Percentiles rank a stretch among this genome's conserved stretches.
phyloP scores from a whole-genome alignment of 2,888 invertebrate genomes.

The Slavum lentiscoides region DNA sequence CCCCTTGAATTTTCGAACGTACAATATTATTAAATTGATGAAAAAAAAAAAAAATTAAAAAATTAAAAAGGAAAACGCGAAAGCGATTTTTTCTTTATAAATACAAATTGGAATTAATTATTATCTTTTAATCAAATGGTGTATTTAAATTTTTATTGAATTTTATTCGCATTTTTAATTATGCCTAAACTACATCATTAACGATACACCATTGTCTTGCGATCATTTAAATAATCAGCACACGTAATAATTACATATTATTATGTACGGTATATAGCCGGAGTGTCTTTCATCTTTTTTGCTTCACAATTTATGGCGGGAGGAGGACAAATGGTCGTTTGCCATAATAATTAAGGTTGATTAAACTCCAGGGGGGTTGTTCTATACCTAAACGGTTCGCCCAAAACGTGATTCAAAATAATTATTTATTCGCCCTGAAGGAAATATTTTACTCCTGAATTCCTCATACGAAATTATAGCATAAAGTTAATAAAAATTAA shows the following conservation, averaged over 20 bases:
- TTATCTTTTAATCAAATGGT: background rate
- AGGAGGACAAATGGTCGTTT: background rate
- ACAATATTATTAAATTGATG: too few species aligned
- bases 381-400: conserved; percentile 6
- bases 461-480: background rate
- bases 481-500: background rate
- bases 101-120: background rate
- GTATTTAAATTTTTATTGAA: background rate
- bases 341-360: conserved; percentile 31
- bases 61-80: too few species aligned
- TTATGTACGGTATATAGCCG: background rate
- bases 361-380: conserved; percentile 13
- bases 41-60: too few species aligned
- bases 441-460: background rate
- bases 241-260: background rate
- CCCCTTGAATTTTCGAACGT: too few species aligned
- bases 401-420: conserved; percentile 29
- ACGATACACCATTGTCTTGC: background rate
- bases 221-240: background rate
- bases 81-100: too few species aligned
- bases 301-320: background rate
- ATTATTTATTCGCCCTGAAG: background rate
- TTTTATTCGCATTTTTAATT: background rate
- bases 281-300: conserved; percentile 1
- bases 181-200: background rate